phyloP scores from a whole-genome alignment of 2,888 invertebrate genomes.

The Pogonocherus hispidulus region DNA sequence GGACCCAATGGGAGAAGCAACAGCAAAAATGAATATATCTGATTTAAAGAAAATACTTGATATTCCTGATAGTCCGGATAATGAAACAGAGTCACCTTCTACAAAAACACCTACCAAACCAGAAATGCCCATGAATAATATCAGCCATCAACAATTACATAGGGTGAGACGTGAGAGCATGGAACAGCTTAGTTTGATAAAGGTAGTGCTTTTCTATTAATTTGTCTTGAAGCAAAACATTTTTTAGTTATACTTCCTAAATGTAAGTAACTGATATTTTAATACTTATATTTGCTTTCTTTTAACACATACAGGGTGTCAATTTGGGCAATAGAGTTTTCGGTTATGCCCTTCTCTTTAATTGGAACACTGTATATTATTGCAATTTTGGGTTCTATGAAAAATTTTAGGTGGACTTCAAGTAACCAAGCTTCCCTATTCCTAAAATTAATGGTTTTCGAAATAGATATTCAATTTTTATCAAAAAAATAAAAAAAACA shows the following conservation, averaged over 20 bases:
- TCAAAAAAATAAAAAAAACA: no score
- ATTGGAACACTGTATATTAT: no score
- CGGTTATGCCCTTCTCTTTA: no score
- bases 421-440: no score
- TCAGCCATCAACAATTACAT: constrained; percentile 62
- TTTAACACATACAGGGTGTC: no score
- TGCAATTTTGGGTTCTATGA: no score
- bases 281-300: not conserved
- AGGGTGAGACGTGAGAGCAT: constrained; percentile 91
- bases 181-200: constrained; percentile 96
- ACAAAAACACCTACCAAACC: constrained; percentile 40
- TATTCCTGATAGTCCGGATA: constrained; percentile 73
- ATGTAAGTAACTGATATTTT: not conserved
- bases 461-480: no score
- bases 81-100: constrained; percentile 51
- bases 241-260: constrained; percentile 1
- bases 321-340: no score
- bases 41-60: constrained; percentile 90
- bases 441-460: no score
- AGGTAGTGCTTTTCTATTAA: constrained; percentile 71
- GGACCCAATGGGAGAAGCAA: constrained; percentile 92
- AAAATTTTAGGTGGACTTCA: no score
- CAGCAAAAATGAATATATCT: constrained; percentile 92
- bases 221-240: constrained; percentile 7
- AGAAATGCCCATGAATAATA: constrained; percentile 42